Conservation (phyloP, 2,797 vertebrate genomes). For the Myiothlypis coronata region DNA sequence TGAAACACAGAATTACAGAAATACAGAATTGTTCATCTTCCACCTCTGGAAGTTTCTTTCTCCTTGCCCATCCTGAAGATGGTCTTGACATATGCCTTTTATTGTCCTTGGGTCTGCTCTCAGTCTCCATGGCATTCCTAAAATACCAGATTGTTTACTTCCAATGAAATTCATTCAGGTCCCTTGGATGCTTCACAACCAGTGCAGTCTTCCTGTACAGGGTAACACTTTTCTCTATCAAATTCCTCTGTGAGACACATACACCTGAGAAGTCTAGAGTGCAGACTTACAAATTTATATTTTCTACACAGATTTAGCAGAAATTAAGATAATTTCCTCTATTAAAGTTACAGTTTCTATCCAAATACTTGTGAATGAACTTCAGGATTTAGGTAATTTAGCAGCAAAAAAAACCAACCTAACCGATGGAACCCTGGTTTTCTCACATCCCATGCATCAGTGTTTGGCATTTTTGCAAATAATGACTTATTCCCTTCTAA, state of each 20-base stretch:
- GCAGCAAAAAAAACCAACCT: not conserved
- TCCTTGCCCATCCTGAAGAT: not conserved
- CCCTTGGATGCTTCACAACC: not conserved
- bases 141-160: not conserved
- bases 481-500: not conserved
- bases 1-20: not conserved
- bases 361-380: not conserved
- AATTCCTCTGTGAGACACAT: not conserved
- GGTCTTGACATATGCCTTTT: not conserved
- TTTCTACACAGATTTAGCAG: not conserved
- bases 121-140: not conserved
- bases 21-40: not conserved
- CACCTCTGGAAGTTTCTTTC: not conserved
- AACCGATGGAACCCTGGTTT: not conserved
- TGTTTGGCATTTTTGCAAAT: not conserved
- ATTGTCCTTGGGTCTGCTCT: not conserved
- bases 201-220: not conserved
- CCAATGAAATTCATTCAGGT: not conserved
- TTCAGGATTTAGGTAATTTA: not conserved
- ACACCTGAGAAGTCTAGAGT: not conserved
- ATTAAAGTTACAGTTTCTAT: not conserved
- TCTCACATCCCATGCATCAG: not conserved
- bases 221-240: not conserved
- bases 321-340: not conserved
- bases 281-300: not conserved